phyloP scores from a whole-genome alignment of 2,888 invertebrate species.

The Acanthosepion lycidas region DNA sequence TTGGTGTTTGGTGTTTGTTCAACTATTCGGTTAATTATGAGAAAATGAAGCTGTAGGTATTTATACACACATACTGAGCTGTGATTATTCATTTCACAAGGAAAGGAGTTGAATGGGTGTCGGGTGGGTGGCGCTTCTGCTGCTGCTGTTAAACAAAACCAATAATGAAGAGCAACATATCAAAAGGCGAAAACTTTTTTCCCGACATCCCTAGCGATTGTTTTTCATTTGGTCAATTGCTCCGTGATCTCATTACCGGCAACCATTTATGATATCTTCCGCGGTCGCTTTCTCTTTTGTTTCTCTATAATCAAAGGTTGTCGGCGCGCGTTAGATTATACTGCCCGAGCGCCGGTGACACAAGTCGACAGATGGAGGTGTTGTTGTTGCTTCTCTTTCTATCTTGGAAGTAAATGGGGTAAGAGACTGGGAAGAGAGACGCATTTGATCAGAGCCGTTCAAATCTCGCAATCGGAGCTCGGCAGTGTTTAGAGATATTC shows the following conservation, averaged over 20 bases:
- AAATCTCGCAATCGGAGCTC: too few species aligned
- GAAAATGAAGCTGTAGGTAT: background rate
- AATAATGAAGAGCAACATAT: background rate
- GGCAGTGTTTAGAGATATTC: too few species aligned
- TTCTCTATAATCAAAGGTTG: background rate
- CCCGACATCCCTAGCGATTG: slow-evolving; percentile 7
- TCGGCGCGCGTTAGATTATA: background rate
- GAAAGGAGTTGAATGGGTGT: background rate
- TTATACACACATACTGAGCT: background rate
- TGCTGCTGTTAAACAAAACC: background rate
- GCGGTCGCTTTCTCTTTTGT: background rate
- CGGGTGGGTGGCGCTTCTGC: background rate
- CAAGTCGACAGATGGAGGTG: slow-evolving; percentile 18
- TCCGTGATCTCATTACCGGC: background rate
- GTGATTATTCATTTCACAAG: background rate
- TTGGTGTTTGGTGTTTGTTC: background rate
- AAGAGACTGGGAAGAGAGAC: too few species aligned
- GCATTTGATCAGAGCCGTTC: too few species aligned
- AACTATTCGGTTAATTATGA: background rate
- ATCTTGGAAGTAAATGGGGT: background rate
- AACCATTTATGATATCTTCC: background rate
- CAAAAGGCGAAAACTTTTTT: slow-evolving; percentile 1
- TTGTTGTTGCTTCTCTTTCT: background rate
- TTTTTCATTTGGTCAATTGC: slow-evolving; percentile 33
- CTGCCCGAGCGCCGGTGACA: background rate